Evolutionary conservation across 2,888 invertebrate species (phyloP), one percentile per base, ranked within the genome.

Genomic region (Hermaeophaga mercurialis): DNA sequence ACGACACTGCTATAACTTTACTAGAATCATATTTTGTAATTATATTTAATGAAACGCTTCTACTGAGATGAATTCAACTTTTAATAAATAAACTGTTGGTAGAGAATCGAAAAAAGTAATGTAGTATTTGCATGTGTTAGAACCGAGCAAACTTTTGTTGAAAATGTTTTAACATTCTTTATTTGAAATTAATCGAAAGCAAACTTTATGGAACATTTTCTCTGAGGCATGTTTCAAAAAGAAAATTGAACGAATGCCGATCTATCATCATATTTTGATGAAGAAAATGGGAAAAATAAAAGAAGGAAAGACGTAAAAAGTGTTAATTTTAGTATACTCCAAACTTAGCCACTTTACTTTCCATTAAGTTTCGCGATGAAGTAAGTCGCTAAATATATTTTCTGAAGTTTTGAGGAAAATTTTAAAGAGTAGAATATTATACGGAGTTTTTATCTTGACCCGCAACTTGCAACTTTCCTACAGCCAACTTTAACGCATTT

Each of bases 351-450:
- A 43, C 43, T 52, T 52, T 24, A 52, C 52, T 52, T 52, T 52
- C 52, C 52, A 52, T 52, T 52, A 52, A 52, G 52, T 43, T 52
- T 44, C 31, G 14, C 34, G 12, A 22, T 43, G 31, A 48, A 55
- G 44, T 48, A 48, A 55, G 54, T 44, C 43, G 47, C 43, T 55
- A 55, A 55, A 55, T 55, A 44, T 48, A 55, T 55, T 55, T 48
- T 48, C 55, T 14, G 4, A 44, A 48, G 41, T 48, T 48, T 54
- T 48, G 24, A 48, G 15, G 33, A 26, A 41, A 48, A 55, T 43
- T 55, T 55, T 44, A 43, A 24, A 43, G 31, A 55, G 36, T 34
- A 26, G 47, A 55, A 48, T 55, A 44, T 54, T 54, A 54, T 48
- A 43, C 44, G 24, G 43, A 39, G 48, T 55, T 55, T 48, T 48